phyloP scores from a whole-genome alignment of 35 echinoderm and acorn worm genomes.

The Heliocidaris erythrogramma region DNA sequence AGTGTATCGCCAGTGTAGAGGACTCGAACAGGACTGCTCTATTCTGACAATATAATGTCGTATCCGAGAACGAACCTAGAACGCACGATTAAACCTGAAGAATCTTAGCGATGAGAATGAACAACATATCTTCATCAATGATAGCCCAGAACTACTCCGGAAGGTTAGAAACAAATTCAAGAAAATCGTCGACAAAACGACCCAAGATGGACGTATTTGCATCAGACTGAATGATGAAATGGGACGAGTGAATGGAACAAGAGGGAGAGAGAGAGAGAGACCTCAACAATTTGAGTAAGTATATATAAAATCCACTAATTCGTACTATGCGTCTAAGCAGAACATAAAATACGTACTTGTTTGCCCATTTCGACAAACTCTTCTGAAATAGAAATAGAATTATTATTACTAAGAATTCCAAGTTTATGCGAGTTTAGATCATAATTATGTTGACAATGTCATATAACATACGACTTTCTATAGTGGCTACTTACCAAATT shows the following conservation, averaged over 20 bases:
- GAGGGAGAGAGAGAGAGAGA: slow-evolving; percentile 18
- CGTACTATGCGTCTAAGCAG: neutral
- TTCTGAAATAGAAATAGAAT: neutral
- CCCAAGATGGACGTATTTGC: slow-evolving; percentile 40
- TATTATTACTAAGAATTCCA: neutral
- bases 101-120: neutral
- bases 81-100: slow-evolving; percentile 30
- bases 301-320: neutral
- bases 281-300: slow-evolving; percentile 2
- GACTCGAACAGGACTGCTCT: too few species aligned
- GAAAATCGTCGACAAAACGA: slow-evolving; percentile 20
- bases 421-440: neutral
- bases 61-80: neutral
- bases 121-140: neutral
- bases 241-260: neutral
- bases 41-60: too few species aligned
- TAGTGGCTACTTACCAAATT: too few species aligned
- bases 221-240: neutral
- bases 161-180: slow-evolving; percentile 20
- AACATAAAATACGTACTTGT: neutral
- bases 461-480: too few species aligned
- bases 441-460: neutral
- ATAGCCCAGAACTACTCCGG: slow-evolving; percentile 30
- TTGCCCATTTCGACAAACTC: neutral
- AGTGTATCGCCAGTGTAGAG: too few species aligned